Evolutionary conservation across 2,797 vertebrate species (phyloP).

Genomic region (Zenarchopterus dispar): DNA sequence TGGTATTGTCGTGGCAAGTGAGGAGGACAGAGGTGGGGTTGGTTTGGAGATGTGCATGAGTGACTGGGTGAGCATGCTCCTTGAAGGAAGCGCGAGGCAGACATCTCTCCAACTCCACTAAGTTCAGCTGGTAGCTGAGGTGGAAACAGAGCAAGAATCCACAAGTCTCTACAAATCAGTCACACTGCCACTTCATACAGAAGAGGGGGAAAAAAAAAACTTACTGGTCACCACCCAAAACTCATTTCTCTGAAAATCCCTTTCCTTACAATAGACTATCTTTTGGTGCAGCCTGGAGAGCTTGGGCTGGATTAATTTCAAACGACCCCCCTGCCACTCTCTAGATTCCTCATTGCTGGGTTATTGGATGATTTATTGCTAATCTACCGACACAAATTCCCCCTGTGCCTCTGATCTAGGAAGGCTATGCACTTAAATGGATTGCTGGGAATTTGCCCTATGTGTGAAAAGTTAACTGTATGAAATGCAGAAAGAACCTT

Average conservation of each 20-base stretch:
- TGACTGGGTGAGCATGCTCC: conserved; percentile 76
- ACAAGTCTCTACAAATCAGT: conserved; percentile 72
- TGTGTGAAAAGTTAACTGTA: conserved; percentile 58
- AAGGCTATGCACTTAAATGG: conserved; percentile 69
- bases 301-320: conserved; percentile 74
- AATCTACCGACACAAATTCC: conserved; percentile 80
- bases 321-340: conserved; percentile 58
- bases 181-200: conserved; percentile 68
- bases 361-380: conserved; percentile 82
- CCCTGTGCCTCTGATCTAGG: conserved; percentile 74
- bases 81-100: conserved; percentile 68
- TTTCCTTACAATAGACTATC: conserved; percentile 68
- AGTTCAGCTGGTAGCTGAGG: conserved; percentile 64
- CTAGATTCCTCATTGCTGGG: conserved; percentile 70
- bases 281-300: conserved; percentile 60
- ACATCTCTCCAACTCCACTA: conserved; percentile 66
- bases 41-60: conserved; percentile 72
- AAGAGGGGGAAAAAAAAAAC: conserved; percentile 22
- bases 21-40: conserved; percentile 68
- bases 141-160: conserved; percentile 64
- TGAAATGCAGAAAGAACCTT: conserved; percentile 43
- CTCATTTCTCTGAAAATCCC: conserved; percentile 72
- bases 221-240: conserved; percentile 74
- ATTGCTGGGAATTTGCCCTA: conserved; percentile 67
- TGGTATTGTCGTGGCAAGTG: conserved; percentile 77